phyloP scores from a whole-genome alignment of 2,888 invertebrate genomes.

The Lasioglossum figueresi region DNA sequence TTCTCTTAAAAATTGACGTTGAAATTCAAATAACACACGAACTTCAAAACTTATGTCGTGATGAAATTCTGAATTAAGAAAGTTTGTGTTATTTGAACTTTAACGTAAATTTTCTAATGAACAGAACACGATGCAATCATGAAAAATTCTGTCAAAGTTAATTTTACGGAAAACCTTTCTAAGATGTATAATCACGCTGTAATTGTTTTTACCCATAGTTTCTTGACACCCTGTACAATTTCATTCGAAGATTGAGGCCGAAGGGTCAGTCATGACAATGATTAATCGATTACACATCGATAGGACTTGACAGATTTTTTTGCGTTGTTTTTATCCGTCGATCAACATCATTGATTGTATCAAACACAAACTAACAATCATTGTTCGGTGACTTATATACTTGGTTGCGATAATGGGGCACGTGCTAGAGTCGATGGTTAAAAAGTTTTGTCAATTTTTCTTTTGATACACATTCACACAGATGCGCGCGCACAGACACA shows the following conservation, averaged over 20 bases:
- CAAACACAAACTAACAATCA: conserved; percentile 43
- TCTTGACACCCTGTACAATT: not conserved
- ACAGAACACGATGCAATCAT: too few relatives aligned
- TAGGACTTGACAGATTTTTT: not conserved
- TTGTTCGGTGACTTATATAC: conserved; percentile 37
- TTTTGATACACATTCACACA: conserved; percentile 4
- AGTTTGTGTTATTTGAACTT: too few relatives aligned
- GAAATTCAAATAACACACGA: too few relatives aligned
- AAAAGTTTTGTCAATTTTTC: conserved; percentile 50
- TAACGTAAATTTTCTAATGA: too few relatives aligned
- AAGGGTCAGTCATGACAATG: conserved; percentile 28
- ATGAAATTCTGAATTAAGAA: too few relatives aligned
- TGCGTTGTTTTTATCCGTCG: conserved; percentile 2
- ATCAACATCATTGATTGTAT: conserved; percentile 20
- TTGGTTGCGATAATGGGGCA: conserved; percentile 47
- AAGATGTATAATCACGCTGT: too few relatives aligned
- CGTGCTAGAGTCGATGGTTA: conserved; percentile 55
- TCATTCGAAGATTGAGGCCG: conserved; percentile 22
- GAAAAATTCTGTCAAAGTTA: too few relatives aligned
- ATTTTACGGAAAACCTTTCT: too few relatives aligned
- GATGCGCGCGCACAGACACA: conserved; percentile 5
- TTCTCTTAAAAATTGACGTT: too few relatives aligned
- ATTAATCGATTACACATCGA: conserved; percentile 20
- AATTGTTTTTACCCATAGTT: too few relatives aligned
- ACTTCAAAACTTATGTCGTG: too few relatives aligned